Percentiles rank a stretch among this genome's conserved stretches.
Conservation (phyloP, 2,888 invertebrate species). For the Drosophila nr. fundita region DNA sequence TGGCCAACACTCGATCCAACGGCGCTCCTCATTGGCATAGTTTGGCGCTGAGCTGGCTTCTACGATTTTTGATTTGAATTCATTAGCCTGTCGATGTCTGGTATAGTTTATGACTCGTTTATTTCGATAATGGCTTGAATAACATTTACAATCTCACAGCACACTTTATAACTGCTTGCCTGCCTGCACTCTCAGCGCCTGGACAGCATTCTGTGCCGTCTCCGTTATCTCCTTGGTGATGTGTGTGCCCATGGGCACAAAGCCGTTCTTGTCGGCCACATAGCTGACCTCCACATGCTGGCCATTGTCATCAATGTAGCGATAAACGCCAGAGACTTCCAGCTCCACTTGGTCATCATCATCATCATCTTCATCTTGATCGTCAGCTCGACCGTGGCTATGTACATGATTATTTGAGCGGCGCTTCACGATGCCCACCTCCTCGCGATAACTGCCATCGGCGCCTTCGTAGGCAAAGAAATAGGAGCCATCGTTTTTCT, state of each 20-base stretch:
- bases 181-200: conserved; percentile 20
- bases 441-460: conserved; percentile 80
- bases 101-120: conserved; percentile 50
- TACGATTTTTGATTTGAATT: conserved; percentile 59
- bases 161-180: conserved; percentile 6
- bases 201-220: conserved; percentile 43
- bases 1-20: conserved; percentile 17
- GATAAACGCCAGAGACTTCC: conserved; percentile 79
- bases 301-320: conserved; percentile 77
- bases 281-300: conserved; percentile 78
- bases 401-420: conserved; percentile 14
- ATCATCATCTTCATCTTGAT: conserved; percentile 56
- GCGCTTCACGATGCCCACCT: conserved; percentile 71
- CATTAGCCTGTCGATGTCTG: conserved; percentile 37
- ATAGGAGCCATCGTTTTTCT: conserved; percentile 81
- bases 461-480: conserved; percentile 74
- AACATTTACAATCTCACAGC: conserved; percentile 57
- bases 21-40: conserved; percentile 71
- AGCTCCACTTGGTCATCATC: conserved; percentile 64
- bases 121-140: conserved; percentile 65
- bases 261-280: conserved; percentile 81
- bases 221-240: conserved; percentile 67
- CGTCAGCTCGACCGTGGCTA: conserved; percentile 57
- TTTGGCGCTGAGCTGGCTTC: conserved; percentile 48
- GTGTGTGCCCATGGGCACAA: conserved; percentile 74